Base-by-base conservation (phyloP, 2,888 invertebrate genomes). In the Apamea crenata region DNA sequence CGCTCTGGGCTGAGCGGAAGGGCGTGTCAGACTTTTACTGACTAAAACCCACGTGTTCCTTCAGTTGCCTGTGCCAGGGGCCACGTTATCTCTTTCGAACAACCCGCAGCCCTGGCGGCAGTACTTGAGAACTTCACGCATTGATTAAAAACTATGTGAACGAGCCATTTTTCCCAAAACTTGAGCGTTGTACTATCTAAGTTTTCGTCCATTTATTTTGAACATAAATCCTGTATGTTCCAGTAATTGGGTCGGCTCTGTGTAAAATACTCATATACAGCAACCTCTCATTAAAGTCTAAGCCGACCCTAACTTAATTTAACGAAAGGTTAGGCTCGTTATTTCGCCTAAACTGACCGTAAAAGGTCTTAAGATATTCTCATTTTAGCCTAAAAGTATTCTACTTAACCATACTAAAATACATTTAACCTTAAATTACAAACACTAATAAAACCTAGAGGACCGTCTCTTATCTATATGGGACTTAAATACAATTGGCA, bases 291-390 rank as follows among this genome's bases (percentile, higher is more conserved):
- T 80, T 80, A 81, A 29, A 50, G 0, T 50, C 59, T 40, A 67
- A 50, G 16, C 59, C 40, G 50, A 81, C 73, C 73, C 73, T 40
- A 63, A 53, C 80, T 59, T 50, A 2, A 47, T 67, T 59, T 59
- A 56, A 59, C 81, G 81, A 80, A 71, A 73, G 73, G 66, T 67
- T 50, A 81, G 21, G 40, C 16, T 32, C 66, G 21, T 47, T 50
- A 40, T 66, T 59, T 40, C 10, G 25, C 29, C 40, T 59, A 59
- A 80, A 50, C 5, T n/a, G 59, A 44, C 59, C 56, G 12, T 56
- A 56, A 56, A 56, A 56, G 56, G 25, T 56, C 56, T n/a, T 56
- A 56, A 25, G 12, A 56, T 56, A 56, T 56, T 56, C 56, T 56
- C 56, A 56, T 56, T 56, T 56, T n/a, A 12, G 4, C 56, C 56